Evolutionary conservation across 2,888 invertebrate genomes (phyloP).

Genomic region (Diogma glabrata): DNA sequence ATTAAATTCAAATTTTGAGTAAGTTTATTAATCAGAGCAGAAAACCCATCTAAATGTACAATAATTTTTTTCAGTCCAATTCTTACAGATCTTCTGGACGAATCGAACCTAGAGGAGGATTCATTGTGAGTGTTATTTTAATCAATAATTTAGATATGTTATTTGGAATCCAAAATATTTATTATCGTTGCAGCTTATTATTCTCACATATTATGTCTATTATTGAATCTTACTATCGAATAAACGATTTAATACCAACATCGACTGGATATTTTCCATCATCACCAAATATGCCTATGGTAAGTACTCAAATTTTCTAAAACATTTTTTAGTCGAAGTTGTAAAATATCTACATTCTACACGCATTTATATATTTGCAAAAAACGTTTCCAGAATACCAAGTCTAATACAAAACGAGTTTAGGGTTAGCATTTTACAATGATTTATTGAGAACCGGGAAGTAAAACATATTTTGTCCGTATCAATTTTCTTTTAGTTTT

Average conservation of each 20-base stretch:
- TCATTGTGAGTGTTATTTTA: constrained; percentile 58
- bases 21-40: constrained; percentile 14
- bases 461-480: no score
- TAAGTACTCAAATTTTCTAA: constrained; percentile 23
- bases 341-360: no score
- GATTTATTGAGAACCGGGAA: no score
- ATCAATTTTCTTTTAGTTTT: no score
- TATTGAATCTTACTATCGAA: constrained; percentile 50
- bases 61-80: constrained; percentile 45
- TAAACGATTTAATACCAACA: constrained; percentile 42
- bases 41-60: background rate
- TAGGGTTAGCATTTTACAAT: no score
- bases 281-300: constrained; percentile 31
- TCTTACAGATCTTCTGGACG: constrained; percentile 52
- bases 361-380: no score
- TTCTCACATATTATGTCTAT: constrained; percentile 52
- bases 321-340: constrained; percentile 5
- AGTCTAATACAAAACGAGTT: no score
- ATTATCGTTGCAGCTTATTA: constrained; percentile 39
- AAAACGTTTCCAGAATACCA: no score
- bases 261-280: constrained; percentile 40
- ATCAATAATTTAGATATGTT: background rate
- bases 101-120: constrained; percentile 62
- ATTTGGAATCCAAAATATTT: background rate
- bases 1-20: constrained; percentile 33